phyloP scores from a whole-genome alignment of 2,888 invertebrate genomes.

The Heliothis peltigera region DNA sequence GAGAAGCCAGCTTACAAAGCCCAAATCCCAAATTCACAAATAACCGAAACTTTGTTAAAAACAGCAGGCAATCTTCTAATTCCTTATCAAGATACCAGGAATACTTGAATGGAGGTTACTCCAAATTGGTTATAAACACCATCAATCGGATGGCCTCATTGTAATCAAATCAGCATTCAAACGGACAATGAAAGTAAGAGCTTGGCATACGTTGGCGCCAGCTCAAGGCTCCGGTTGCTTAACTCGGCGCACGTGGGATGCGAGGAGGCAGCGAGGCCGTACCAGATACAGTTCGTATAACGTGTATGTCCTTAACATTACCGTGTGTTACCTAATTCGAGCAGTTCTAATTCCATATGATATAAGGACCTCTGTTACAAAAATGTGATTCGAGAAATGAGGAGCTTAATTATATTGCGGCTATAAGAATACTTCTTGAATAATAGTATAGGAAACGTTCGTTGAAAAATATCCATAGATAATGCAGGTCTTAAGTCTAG shows the following conservation, averaged over 20 bases:
- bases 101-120: conserved; percentile 29
- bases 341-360: conserved; percentile 21
- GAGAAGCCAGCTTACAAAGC: too few relatives aligned
- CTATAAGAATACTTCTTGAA: too few relatives aligned
- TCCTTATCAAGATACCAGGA: not conserved
- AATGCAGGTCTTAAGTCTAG: too few relatives aligned
- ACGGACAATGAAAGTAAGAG: conserved; percentile 85
- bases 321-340: conserved; percentile 33
- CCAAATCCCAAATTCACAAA: too few relatives aligned
- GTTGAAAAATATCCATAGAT: too few relatives aligned
- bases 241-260: conserved; percentile 82
- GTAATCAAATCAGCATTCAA: conserved; percentile 77
- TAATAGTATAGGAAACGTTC: too few relatives aligned
- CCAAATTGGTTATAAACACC: conserved; percentile 55
- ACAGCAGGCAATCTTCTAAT: not conserved
- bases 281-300: conserved; percentile 45
- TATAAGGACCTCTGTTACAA: not conserved
- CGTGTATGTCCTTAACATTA: conserved; percentile 60
- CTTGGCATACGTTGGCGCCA: conserved; percentile 77
- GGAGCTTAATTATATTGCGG: too few relatives aligned
- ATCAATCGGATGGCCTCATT: conserved; percentile 72
- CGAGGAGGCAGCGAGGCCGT: conserved; percentile 75
- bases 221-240: conserved; percentile 82
- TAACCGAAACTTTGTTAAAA: too few relatives aligned
- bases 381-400: too few relatives aligned